Conservation (phyloP, 2,797 vertebrate species). For the Siniperca scherzeri region DNA sequence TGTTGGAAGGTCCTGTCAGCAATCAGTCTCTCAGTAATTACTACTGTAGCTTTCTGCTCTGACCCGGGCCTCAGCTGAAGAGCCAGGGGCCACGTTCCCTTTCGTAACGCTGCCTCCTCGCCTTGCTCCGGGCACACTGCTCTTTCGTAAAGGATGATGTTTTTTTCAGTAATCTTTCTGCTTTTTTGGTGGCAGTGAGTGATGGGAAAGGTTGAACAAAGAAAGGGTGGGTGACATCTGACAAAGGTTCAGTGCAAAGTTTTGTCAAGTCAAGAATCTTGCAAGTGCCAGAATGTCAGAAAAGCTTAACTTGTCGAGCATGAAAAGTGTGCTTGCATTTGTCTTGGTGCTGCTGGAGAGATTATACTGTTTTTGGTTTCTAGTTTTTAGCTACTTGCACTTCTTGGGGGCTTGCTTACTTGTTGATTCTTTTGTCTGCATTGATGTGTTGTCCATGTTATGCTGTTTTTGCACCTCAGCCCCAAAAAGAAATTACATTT, state of each 20-base stretch:
- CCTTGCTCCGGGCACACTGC: slow-evolving; percentile 34
- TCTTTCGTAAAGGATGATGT: slow-evolving; percentile 37
- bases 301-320: slow-evolving; percentile 9
- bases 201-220: slow-evolving; percentile 51
- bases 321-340: not conserved
- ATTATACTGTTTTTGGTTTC: not conserved
- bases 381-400: not conserved
- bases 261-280: slow-evolving; percentile 20
- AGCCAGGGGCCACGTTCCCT: slow-evolving; percentile 75
- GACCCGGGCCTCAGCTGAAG: slow-evolving; percentile 60
- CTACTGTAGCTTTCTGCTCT: slow-evolving; percentile 72
- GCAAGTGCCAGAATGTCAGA: slow-evolving; percentile 3
- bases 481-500: not conserved
- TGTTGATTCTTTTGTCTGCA: not conserved
- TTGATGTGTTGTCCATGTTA: not conserved
- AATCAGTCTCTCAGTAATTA: slow-evolving; percentile 80
- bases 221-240: slow-evolving; percentile 21
- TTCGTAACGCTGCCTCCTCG: slow-evolving; percentile 60
- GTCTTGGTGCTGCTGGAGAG: not conserved
- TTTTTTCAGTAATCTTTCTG: slow-evolving; percentile 29
- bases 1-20: slow-evolving; percentile 81
- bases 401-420: not conserved
- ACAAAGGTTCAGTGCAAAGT: slow-evolving; percentile 32
- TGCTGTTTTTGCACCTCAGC: not conserved
- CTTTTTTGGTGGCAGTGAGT: slow-evolving; percentile 17